Percentiles rank a stretch among this genome's conserved stretches.
These are phyloP conservation scores for Ectemnius cavifrons DNA, from an alignment of 2,888 invertebrate genomes.

Conservation along the genomic window DNA sequence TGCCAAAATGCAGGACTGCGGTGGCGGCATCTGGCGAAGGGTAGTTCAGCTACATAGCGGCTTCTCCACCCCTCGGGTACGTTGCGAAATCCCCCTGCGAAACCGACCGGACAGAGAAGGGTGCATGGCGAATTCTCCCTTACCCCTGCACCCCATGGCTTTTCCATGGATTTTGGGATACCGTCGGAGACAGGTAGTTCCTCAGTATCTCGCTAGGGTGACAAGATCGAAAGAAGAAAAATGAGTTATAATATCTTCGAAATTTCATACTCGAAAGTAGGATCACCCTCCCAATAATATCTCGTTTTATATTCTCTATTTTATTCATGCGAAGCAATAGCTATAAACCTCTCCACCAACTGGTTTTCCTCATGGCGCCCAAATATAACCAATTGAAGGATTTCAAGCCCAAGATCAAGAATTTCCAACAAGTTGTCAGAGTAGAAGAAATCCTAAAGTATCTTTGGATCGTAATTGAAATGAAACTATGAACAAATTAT, in stretches of 20 bases:
- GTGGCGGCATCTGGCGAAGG: conserved; percentile 76
- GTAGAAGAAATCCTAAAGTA: too few species aligned
- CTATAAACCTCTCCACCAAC: too few species aligned
- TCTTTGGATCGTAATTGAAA: too few species aligned
- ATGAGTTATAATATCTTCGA: not conserved
- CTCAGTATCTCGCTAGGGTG: conserved; percentile 70
- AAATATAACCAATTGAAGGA: too few species aligned
- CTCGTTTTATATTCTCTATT: not conserved
- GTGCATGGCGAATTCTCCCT: conserved; percentile 71
- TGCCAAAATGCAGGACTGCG: conserved; percentile 30
- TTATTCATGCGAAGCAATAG: not conserved
- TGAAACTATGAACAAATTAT: too few species aligned
- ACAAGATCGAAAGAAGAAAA: not conserved
- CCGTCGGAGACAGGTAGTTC: conserved; percentile 76
- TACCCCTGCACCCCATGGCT: conserved; percentile 65
- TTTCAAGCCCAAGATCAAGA: too few species aligned
- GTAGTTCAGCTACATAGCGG: conserved; percentile 58
- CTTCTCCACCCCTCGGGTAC: conserved; percentile 29
- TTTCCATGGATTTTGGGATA: conserved; percentile 63
- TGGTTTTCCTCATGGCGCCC: too few species aligned
- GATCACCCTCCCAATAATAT: not conserved
- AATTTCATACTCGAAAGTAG: not conserved
- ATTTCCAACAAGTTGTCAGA: too few species aligned
- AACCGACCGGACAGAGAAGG: conserved; percentile 72
- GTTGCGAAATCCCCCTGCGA: conserved; percentile 69